phyloP scores from a whole-genome alignment of 2,113 vertebrate genomes.

The Hippoglossus stenolepis region DNA sequence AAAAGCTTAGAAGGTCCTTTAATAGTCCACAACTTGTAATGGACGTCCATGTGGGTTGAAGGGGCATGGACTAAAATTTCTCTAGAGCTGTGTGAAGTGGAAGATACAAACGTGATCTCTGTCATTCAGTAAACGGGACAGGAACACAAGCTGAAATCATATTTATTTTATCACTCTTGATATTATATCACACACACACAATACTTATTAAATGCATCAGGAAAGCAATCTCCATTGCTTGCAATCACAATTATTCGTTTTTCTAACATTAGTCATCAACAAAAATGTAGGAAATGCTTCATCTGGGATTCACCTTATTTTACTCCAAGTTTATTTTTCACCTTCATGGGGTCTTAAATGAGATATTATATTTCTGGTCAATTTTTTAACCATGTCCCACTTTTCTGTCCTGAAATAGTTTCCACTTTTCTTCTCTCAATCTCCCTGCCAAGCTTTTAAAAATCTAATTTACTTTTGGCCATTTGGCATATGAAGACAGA shows the following conservation, averaged over 20 bases:
- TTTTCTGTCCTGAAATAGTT: conserved; percentile 64
- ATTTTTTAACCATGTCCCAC: conserved; percentile 48
- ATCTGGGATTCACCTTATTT: background rate
- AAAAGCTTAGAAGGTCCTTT: too few relatives aligned
- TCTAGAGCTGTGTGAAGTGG: too few relatives aligned
- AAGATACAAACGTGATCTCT: too few relatives aligned
- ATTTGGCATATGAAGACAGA: conserved; percentile 63
- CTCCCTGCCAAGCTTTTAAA: conserved; percentile 39
- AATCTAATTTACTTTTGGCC: conserved; percentile 62
- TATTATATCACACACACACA: too few relatives aligned
- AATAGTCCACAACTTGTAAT: too few relatives aligned
- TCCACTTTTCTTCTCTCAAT: conserved; percentile 4
- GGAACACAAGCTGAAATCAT: too few relatives aligned
- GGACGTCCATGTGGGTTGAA: too few relatives aligned
- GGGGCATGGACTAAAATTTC: too few relatives aligned
- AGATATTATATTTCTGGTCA: conserved; percentile 37
- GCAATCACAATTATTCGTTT: background rate
- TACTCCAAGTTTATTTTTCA: conserved; percentile 24
- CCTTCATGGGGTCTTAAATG: conserved; percentile 28
- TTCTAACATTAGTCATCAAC: background rate
- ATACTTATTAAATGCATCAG: too few relatives aligned
- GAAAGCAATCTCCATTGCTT: too few relatives aligned
- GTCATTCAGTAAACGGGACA: too few relatives aligned
- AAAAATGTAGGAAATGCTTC: background rate
- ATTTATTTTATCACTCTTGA: too few relatives aligned